These are phyloP conservation scores for Climacteris rufus DNA, from an alignment of 2,113 vertebrate genomes.

Conservation along the genomic window DNA sequence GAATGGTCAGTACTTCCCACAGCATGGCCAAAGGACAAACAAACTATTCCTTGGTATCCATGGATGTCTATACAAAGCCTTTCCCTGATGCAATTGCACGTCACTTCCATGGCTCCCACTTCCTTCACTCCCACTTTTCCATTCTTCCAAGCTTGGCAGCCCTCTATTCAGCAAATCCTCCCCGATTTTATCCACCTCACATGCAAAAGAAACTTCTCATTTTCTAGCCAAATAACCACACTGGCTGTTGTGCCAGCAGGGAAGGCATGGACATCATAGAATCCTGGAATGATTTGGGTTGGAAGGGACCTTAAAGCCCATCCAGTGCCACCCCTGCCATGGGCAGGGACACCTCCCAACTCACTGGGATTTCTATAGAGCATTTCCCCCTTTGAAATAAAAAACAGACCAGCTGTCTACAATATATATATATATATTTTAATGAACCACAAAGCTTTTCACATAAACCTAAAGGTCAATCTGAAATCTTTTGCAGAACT, in stretches of 20 bases:
- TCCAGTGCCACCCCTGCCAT: fast-evolving
- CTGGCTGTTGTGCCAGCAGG: not conserved
- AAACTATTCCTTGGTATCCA: not conserved
- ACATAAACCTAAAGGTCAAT: not conserved
- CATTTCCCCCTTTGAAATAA: not conserved
- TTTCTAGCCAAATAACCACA: not conserved
- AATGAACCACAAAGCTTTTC: not conserved
- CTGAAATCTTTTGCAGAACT: not conserved
- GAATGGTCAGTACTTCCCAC: not conserved
- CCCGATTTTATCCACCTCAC: not conserved
- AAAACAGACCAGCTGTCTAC: not conserved
- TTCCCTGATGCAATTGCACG: not conserved
- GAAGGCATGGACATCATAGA: not conserved
- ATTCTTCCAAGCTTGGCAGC: not conserved
- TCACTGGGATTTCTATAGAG: not conserved
- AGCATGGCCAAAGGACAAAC: not conserved
- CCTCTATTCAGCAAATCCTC: not conserved
- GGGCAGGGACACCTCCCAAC: not conserved
- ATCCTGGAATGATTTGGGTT: not conserved
- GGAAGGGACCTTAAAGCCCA: not conserved
- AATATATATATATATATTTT: not conserved
- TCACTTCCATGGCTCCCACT: too few relatives aligned
- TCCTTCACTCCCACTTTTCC: not conserved
- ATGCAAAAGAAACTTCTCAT: not conserved
- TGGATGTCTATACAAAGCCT: not conserved